Conservation (phyloP, 1,140 invertebrate genomes). For the Drosophila subobscura region DNA sequence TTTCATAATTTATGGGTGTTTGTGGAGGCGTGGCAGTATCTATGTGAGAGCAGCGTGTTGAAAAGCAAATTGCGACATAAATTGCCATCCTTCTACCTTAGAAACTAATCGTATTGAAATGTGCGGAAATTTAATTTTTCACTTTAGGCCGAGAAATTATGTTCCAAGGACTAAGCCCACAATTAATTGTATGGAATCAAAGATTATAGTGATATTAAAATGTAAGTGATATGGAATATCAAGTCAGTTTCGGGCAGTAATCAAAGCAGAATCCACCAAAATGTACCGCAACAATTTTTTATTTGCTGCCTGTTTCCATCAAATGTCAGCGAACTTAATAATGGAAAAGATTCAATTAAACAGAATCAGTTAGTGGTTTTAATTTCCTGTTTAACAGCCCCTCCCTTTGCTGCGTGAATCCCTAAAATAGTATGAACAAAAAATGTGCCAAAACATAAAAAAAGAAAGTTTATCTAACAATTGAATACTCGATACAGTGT, state of each 20-base stretch:
- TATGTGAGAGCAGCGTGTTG: constrained; percentile 49
- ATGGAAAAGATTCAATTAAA: too few relatives aligned
- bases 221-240: too few relatives aligned
- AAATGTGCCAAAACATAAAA: not conserved
- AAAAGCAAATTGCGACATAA: constrained; percentile 50
- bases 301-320: too few relatives aligned
- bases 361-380: constrained; percentile 24
- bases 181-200: not conserved
- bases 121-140: constrained; percentile 45
- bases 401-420: constrained; percentile 24
- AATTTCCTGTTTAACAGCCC: constrained; percentile 34
- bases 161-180: too few relatives aligned
- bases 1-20: constrained; percentile 48
- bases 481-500: not conserved
- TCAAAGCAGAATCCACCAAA: too few relatives aligned
- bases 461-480: constrained; percentile 1
- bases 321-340: too few relatives aligned
- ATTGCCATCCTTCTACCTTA: constrained; percentile 1
- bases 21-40: constrained; percentile 6
- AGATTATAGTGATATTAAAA: too few relatives aligned
- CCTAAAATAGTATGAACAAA: constrained; percentile 1
- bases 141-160: not conserved
- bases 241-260: too few relatives aligned
- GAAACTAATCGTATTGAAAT: constrained; percentile 33
- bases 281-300: too few relatives aligned